These are phyloP conservation scores for Philereme vetulata DNA, from an alignment of 2,888 invertebrate species.

Conservation along the genomic window DNA sequence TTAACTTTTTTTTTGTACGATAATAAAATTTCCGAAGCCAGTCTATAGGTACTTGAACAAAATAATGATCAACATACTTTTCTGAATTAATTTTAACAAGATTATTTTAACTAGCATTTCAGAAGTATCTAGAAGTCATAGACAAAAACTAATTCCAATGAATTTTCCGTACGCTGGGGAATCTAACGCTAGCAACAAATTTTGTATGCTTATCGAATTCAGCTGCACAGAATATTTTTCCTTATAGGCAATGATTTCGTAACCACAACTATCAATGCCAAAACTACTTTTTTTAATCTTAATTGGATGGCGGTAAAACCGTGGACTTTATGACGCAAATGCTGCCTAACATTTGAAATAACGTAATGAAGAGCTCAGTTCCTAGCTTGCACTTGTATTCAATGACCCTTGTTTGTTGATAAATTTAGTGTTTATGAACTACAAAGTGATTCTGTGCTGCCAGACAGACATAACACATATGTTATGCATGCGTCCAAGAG, in stretches of 20 bases:
- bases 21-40: conserved; percentile 62
- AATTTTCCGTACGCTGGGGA: background rate
- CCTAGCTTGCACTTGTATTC: conserved; percentile 23
- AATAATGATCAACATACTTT: conserved; percentile 35
- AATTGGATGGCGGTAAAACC: conserved; percentile 7
- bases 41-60: conserved; percentile 22
- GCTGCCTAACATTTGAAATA: background rate
- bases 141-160: background rate
- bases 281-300: conserved; percentile 6
- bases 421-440: conserved; percentile 61
- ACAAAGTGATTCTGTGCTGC: conserved; percentile 60
- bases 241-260: conserved; percentile 19
- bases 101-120: conserved; percentile 9
- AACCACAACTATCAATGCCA: conserved; percentile 15
- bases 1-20: conserved; percentile 69
- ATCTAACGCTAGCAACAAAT: background rate
- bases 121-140: conserved; percentile 3
- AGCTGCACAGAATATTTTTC: conserved; percentile 12
- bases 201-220: conserved; percentile 5
- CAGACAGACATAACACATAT: conserved; percentile 70
- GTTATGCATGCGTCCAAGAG: conserved; percentile 73
- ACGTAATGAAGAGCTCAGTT: background rate
- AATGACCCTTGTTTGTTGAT: conserved; percentile 41
- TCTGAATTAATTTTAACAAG: conserved; percentile 29
- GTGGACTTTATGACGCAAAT: too few species aligned